Conservation (phyloP, 2,888 invertebrate genomes). For the Macropis europaea region DNA sequence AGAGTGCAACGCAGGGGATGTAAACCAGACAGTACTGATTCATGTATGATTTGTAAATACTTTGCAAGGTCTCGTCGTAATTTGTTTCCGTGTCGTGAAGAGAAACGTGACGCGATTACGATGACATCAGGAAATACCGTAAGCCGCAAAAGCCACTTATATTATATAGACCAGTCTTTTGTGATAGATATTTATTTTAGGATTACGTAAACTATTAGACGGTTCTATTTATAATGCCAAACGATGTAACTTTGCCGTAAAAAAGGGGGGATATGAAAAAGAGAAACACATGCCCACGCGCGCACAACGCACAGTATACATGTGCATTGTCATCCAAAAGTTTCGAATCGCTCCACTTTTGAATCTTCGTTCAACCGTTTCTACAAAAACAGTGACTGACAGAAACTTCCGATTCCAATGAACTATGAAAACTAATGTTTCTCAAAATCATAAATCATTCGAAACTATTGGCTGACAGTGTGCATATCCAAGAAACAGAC, state of each 20-base stretch:
- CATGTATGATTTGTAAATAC: conserved; percentile 54
- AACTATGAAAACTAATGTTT: no score
- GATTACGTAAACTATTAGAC: conserved; percentile 64
- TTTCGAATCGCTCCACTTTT: no score
- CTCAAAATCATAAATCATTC: no score
- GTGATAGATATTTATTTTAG: conserved; percentile 79
- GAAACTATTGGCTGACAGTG: no score
- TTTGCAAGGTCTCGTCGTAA: conserved; percentile 33
- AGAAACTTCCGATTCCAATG: no score
- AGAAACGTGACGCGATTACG: conserved; percentile 4
- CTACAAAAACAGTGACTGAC: no score
- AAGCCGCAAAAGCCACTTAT: conserved; percentile 53
- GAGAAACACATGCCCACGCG: conserved; percentile 21
- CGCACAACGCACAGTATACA: conserved; percentile 11
- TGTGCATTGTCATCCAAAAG: no score
- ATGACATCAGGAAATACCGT: conserved; percentile 16
- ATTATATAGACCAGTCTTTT: conserved; percentile 73
- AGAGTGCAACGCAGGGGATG: conserved; percentile 1
- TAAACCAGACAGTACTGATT: conserved; percentile 23
- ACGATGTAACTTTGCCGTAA: conserved; percentile 20
- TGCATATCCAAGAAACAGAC: neutral
- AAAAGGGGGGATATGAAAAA: neutral
- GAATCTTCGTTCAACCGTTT: no score
- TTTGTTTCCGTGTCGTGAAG: conserved; percentile 17
- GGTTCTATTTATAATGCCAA: conserved; percentile 65